phyloP scores from a whole-genome alignment of 2,113 vertebrate species.

The Setophaga petechia region DNA sequence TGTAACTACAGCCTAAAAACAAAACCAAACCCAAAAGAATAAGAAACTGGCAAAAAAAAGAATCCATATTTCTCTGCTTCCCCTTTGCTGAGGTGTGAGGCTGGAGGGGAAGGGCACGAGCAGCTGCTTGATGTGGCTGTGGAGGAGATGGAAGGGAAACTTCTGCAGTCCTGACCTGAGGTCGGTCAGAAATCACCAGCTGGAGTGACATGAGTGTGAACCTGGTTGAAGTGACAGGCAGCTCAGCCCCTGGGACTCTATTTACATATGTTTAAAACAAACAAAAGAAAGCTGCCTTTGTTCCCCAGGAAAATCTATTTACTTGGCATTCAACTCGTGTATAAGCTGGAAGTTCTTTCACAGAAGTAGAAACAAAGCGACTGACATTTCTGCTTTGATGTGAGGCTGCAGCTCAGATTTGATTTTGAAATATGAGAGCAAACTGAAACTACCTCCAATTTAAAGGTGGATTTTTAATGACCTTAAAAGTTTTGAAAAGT shows the following conservation, averaged over 20 bases:
- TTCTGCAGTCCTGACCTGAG: background rate
- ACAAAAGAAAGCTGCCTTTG: conserved; percentile 41
- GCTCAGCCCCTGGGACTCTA: conserved; percentile 27
- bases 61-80: background rate
- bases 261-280: conserved; percentile 59
- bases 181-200: background rate
- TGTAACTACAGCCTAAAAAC: background rate
- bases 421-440: conserved; percentile 72
- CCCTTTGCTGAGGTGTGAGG: background rate
- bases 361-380: conserved; percentile 46
- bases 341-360: background rate
- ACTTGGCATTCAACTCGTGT: conserved; percentile 33
- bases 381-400: conserved; percentile 61
- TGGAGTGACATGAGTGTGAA: conserved; percentile 8
- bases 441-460: conserved; percentile 58
- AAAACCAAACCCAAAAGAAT: background rate
- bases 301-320: conserved; percentile 43
- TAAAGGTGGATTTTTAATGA: conserved; percentile 66
- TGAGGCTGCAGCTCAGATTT: conserved; percentile 52
- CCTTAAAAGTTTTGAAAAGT: conserved; percentile 70
- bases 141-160: background rate
- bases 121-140: background rate
- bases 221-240: conserved; percentile 29
- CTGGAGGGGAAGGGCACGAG: background rate
- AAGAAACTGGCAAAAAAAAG: background rate